A percentile compares a stretch with the other conserved stretches of the same genome.
These are phyloP conservation scores for Numenius arquata DNA, from an alignment of 2,113 vertebrate species.

Conservation along the genomic window DNA sequence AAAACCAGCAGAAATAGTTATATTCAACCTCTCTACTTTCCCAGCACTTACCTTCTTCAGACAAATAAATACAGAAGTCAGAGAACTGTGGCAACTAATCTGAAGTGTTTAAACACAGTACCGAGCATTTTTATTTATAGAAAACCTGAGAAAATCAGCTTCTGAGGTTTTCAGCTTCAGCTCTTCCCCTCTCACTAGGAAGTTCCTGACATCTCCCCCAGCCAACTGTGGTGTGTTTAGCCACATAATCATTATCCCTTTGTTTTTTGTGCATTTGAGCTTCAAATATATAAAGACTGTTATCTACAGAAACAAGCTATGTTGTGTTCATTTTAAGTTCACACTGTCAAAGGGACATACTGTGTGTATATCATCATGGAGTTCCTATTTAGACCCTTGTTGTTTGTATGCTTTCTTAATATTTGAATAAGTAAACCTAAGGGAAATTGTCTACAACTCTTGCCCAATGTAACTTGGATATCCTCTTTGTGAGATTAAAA, in stretches of 20 bases:
- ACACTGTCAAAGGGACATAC: background rate
- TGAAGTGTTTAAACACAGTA: background rate
- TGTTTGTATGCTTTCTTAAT: background rate
- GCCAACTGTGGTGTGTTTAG: background rate
- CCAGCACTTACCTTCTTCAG: background rate
- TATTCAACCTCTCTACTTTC: background rate
- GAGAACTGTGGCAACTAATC: background rate
- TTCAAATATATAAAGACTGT: background rate
- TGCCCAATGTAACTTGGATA: background rate
- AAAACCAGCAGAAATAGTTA: background rate
- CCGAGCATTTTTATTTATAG: background rate
- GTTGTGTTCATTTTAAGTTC: background rate
- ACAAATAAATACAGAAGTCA: constrained; percentile 32
- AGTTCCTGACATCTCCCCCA: background rate
- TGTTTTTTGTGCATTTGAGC: background rate
- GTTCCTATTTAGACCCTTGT: background rate
- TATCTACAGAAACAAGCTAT: background rate
- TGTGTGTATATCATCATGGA: background rate
- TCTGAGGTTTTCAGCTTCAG: background rate
- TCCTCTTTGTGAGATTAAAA: background rate
- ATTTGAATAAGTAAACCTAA: background rate
- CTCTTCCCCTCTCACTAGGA: background rate
- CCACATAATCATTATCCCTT: background rate
- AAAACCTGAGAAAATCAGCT: constrained; percentile 14
- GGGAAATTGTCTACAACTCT: background rate